Percentiles rank a stretch among this genome's conserved stretches.
These are phyloP conservation scores for Acipenser oxyrinchus DNA, from an alignment of 2,797 vertebrate species.

Conservation along the genomic window DNA sequence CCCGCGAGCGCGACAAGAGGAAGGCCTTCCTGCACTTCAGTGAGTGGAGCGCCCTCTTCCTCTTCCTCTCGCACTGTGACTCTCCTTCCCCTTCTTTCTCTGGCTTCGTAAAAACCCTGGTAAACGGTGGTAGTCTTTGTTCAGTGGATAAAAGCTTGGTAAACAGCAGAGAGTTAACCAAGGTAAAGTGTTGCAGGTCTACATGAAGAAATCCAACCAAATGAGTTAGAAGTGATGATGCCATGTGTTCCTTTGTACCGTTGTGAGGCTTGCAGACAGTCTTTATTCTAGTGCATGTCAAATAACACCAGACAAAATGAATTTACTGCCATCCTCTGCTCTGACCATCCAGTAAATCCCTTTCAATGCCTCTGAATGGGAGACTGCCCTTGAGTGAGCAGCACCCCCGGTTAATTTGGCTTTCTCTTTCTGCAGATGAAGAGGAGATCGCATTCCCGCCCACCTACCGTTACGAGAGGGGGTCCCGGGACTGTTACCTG, in stretches of 20 bases:
- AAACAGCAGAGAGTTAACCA: too few relatives aligned
- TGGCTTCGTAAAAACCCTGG: too few relatives aligned
- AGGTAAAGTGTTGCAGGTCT: too few relatives aligned
- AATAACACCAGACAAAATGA: background rate
- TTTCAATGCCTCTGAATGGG: too few relatives aligned
- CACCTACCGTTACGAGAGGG: conserved; percentile 74
- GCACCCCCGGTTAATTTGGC: background rate
- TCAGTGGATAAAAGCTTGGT: too few relatives aligned
- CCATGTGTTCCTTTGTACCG: too few relatives aligned
- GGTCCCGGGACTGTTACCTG: conserved; percentile 68
- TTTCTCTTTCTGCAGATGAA: conserved; percentile 55
- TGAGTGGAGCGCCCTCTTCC: conserved; percentile 37
- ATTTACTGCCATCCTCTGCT: background rate
- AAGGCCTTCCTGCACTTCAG: conserved; percentile 74
- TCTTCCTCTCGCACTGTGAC: background rate
- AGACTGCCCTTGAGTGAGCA: too few relatives aligned
- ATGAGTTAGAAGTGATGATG: too few relatives aligned
- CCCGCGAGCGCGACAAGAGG: conserved; percentile 64
- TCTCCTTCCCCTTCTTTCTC: background rate
- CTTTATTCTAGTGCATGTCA: background rate
- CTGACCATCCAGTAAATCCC: background rate
- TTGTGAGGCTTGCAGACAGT: too few relatives aligned
- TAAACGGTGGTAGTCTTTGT: too few relatives aligned
- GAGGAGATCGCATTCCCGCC: conserved; percentile 73
- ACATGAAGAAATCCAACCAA: too few relatives aligned